A percentile compares a stretch with the other conserved stretches of the same genome.
Conservation (phyloP, 2,888 invertebrate species). For the Trachelus iudaicus region DNA sequence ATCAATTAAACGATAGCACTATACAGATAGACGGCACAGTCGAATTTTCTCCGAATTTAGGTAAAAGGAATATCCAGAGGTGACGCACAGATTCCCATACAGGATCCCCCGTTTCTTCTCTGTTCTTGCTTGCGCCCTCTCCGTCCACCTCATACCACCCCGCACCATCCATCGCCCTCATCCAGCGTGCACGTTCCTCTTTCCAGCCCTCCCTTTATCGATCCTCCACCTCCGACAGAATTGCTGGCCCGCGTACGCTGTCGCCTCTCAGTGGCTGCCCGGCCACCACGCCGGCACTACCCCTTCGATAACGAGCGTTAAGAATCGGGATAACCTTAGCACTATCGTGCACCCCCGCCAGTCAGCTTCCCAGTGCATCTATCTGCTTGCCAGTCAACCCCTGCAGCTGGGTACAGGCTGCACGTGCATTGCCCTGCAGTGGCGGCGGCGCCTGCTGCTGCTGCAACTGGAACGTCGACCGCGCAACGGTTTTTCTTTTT, state of each 20-base stretch:
- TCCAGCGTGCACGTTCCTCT: background rate
- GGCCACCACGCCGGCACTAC: conserved; percentile 62
- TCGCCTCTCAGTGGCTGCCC: conserved; percentile 59
- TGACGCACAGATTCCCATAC: conserved; percentile 24
- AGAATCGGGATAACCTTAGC: background rate
- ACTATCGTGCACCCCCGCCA: background rate
- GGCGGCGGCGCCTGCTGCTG: background rate
- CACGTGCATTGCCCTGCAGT: background rate
- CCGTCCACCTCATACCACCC: conserved; percentile 3
- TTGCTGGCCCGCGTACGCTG: conserved; percentile 48
- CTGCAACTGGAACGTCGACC: background rate
- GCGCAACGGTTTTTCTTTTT: background rate
- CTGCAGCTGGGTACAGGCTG: background rate
- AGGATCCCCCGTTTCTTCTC: conserved; percentile 35
- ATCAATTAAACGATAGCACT: background rate
- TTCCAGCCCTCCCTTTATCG: conserved; percentile 55
- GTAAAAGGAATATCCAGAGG: background rate
- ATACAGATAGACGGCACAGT: background rate
- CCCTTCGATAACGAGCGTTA: conserved; percentile 37
- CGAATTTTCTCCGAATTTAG: background rate
- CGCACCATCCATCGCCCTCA: background rate
- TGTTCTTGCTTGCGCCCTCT: conserved; percentile 28
- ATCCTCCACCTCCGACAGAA: conserved; percentile 39
- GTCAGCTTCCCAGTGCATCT: background rate
- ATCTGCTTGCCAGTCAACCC: background rate